A percentile compares a stretch with the other conserved stretches of the same genome.
Conservation (phyloP, 2,888 invertebrate genomes). For the Listrodromus nycthemerus region DNA sequence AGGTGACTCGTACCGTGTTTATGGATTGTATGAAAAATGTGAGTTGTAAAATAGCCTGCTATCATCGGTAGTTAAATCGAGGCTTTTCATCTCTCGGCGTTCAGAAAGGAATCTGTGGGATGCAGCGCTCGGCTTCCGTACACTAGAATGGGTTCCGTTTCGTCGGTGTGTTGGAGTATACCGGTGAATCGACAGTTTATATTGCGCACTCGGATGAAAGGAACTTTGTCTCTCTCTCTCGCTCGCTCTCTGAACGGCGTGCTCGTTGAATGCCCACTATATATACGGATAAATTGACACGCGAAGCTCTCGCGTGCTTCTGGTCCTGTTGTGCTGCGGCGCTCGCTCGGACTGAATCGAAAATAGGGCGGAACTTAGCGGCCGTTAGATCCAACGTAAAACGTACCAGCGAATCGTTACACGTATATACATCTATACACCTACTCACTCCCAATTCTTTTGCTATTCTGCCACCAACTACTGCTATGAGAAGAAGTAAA, state of each 20-base stretch:
- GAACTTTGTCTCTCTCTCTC: slow-evolving; percentile 25
- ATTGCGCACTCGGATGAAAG: slow-evolving; percentile 56
- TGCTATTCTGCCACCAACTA: slow-evolving; percentile 14
- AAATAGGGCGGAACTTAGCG: slow-evolving; percentile 54
- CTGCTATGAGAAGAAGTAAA: background rate
- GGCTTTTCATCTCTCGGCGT: slow-evolving; percentile 31
- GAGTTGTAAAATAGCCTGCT: slow-evolving; percentile 3
- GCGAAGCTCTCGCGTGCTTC: slow-evolving; percentile 57
- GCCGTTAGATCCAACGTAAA: slow-evolving; percentile 44
- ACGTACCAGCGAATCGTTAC: slow-evolving; percentile 37
- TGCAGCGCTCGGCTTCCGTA: background rate
- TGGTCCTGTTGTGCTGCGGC: slow-evolving; percentile 46
- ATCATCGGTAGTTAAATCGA: slow-evolving; percentile 41
- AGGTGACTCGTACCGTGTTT: background rate
- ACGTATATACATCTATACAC: background rate
- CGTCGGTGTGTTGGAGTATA: slow-evolving; percentile 39
- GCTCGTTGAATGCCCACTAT: slow-evolving; percentile 47
- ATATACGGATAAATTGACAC: slow-evolving; percentile 57
- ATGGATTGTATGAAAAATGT: slow-evolving; percentile 20
- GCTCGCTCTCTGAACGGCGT: slow-evolving; percentile 16
- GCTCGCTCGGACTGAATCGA: slow-evolving; percentile 45
- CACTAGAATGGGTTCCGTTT: slow-evolving; percentile 46
- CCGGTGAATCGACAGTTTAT: slow-evolving; percentile 58
- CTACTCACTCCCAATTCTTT: slow-evolving; percentile 36
- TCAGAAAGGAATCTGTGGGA: slow-evolving; percentile 26